Base-by-base conservation (phyloP, 2,888 invertebrate genomes). In the Eupithecia insigniata region DNA sequence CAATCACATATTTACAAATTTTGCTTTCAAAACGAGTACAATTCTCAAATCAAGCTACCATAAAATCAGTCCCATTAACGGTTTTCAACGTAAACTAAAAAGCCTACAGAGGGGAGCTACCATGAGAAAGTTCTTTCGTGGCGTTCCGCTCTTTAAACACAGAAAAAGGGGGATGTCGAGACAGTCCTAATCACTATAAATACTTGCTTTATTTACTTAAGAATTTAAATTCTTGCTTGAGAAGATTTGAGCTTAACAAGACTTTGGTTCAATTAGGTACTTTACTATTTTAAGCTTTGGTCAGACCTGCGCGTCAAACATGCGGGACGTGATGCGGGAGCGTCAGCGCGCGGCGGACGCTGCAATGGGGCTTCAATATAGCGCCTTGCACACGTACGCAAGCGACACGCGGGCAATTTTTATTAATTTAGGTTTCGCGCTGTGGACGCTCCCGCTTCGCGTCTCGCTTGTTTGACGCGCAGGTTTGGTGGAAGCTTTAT, bases 61-160 rank as follows among this genome's bases (percentile, higher is more conserved):
- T 62, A 30, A 30, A 61, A 61, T 10, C 18, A 62, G n/a, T 60
- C 22, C 51, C 18, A 55, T 55, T 26, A 60, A 30, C 60, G 18
- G 32, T n/a, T 30, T 32, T 62, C 61, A 62, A 34, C 30, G 5
- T 60, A 60, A 60, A 60, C 60, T 60, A 32, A 32, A 62, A 30
- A n/a, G 61, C 46, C n/a, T 28, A 16, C 7, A n/a, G 34, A 62
- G 61, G 61, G 28, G 32, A 18, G 34, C 71, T 71, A 67, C 55
- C 90, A 86, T 92, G 91, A 89, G 92, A 92, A 92, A 88, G 81
- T 78, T 85, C 86, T 90, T 88, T 91, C 90, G 90, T 90, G 90
- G 89, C 87, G 93, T 89, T 87, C 90, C 92, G 93, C 87, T 90
- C 81, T 85, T 83, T 91, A 90, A 87, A 89, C 92, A 92, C 89